A percentile compares a stretch with the other conserved stretches of the same genome.
Conservation (phyloP, 2,888 invertebrate species). For the Mactromeris polynyma region DNA sequence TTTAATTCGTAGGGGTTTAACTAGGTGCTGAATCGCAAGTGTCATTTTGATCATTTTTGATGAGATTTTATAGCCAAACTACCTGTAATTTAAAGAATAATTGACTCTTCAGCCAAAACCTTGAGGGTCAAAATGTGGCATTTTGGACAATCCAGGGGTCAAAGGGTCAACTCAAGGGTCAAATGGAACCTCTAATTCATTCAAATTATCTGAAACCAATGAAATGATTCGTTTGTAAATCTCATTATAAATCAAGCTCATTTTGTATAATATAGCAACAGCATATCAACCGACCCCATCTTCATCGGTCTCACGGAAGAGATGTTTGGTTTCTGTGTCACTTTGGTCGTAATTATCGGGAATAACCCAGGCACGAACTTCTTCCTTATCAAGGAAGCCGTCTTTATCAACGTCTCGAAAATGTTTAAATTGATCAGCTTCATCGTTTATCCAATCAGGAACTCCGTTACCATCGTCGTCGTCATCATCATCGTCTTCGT, state of each 20-base stretch:
- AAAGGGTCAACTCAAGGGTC: too few species aligned
- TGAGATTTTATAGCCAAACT: too few species aligned
- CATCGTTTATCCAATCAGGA: conserved; percentile 97
- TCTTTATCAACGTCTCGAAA: conserved; percentile 94
- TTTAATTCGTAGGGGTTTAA: too few species aligned
- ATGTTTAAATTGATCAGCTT: conserved; percentile 95
- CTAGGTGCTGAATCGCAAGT: too few species aligned
- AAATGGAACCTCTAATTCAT: not conserved
- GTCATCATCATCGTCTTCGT: conserved; percentile 76
- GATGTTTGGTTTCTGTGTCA: conserved; percentile 96
- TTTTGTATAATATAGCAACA: not conserved
- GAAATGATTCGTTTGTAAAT: not conserved
- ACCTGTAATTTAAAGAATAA: too few species aligned
- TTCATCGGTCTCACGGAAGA: conserved; percentile 96
- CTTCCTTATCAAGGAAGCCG: conserved; percentile 94
- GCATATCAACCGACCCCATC: conserved; percentile 89
- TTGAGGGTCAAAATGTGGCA: not conserved
- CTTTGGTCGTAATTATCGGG: conserved; percentile 98
- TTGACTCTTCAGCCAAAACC: too few species aligned
- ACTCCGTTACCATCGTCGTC: conserved; percentile 88
- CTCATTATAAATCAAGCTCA: not conserved
- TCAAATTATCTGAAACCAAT: not conserved
- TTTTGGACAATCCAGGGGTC: too few species aligned
- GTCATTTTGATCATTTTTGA: too few species aligned
- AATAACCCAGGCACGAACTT: conserved; percentile 95